These are phyloP conservation scores for Saccopteryx leptura DNA, from an alignment of 2,113 vertebrate genomes.

Conservation along the genomic window DNA sequence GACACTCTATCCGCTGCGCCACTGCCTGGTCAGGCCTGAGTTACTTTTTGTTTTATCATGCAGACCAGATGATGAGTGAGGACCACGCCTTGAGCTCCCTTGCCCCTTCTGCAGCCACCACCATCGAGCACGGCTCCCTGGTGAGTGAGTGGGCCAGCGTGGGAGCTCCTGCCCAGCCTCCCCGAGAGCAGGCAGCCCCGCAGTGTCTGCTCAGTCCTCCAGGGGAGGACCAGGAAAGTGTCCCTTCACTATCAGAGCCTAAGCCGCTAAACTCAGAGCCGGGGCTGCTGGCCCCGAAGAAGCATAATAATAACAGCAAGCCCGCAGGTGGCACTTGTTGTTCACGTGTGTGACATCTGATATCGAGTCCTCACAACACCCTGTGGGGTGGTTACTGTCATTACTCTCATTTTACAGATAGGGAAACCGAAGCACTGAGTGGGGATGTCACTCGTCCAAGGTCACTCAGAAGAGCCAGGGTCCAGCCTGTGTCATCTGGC, in stretches of 20 bases:
- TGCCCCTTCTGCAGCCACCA: not conserved
- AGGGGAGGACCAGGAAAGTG: not conserved
- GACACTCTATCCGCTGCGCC: no score
- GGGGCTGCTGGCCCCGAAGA: not conserved
- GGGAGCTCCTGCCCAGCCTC: not conserved
- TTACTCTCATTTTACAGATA: not conserved
- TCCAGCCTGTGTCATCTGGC: not conserved
- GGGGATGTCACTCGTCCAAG: not conserved
- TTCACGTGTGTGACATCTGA: not conserved
- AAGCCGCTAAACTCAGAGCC: not conserved
- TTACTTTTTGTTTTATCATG: not conserved
- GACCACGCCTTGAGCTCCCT: fast-evolving
- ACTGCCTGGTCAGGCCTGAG: not conserved
- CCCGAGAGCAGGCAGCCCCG: not conserved
- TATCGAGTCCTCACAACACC: not conserved
- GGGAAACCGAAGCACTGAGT: not conserved
- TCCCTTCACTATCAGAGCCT: not conserved
- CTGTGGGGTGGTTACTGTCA: not conserved
- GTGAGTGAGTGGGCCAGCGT: not conserved
- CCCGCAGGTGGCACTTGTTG: fast-evolving
- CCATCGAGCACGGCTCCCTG: not conserved
- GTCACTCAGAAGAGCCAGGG: not conserved
- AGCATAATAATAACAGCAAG: no score
- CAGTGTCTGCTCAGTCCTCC: fast-evolving
- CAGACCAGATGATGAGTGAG: not conserved